Evolutionary conservation across 2,113 vertebrate species (phyloP), one percentile per base, ranked within the genome.

Genomic region (Cercocebus atys): DNA sequence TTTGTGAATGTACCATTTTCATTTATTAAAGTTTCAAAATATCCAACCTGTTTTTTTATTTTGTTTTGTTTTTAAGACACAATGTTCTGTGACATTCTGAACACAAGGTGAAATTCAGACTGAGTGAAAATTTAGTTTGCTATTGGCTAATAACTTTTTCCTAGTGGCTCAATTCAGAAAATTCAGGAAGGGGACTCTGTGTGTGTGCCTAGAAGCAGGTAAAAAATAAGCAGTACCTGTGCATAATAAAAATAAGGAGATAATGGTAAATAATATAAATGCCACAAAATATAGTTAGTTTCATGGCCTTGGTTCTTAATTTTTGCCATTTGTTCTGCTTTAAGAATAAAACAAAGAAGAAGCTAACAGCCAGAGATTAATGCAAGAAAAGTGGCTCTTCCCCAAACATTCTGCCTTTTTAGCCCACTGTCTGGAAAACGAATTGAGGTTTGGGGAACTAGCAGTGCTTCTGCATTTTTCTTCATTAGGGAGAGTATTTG

Each of bases 401-500:
- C 97, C 93, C 97, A 98, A 98, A 98, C 22, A 80, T 97, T 97
- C 94, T 96, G 79, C 90, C 57, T 47, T 95, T 95, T 98, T 64
- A 95, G 95, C 70, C 52, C 85, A 97, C 94, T 97, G 96, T 88
- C 98, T 98, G 66, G 68, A 97, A 98, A 97, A 98, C 66, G 43
- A 47, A 98, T 98, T 66, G 94, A 84, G 72, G 23, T 94, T 88
- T 96, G 87, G 2, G 0, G 6, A 97, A 97, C 95, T 92, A 95
- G 88, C 14, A 59, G 95, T 27, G 79, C 88, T 94, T 98, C 97
- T 96, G 89, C 94, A 97, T 98, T 98, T 99, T 98, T 98, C 97
- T 98, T 98, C 98, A 98, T 98, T 98, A 98, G 97, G 97, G 98
- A 98, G 96, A 97, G 64, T 98, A 98, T 98, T 98, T 98, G 97